Base-by-base conservation (phyloP, 2,113 vertebrate species). In the Hemibagrus wyckioides region DNA sequence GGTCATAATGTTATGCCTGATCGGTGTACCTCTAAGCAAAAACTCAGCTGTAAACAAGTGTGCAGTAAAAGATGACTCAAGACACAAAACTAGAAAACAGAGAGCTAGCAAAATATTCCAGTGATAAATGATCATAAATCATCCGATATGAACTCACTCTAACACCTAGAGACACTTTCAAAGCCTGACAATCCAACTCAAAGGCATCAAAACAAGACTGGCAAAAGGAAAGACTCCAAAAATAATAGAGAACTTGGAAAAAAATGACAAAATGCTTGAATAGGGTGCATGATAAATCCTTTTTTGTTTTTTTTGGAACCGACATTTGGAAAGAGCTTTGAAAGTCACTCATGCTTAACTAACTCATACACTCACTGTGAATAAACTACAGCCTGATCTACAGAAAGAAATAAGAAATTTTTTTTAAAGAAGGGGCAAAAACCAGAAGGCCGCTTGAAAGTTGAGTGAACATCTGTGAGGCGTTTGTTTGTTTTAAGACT, bases 351-450 rank as follows among this genome's bases (percentile, higher is more conserved):
- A 88, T 89, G 90, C 86, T 84, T 36, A 44, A 69, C 7, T 69
- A 21, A 69, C 33, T 44, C 36, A 23, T 67, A 67, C 30, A 13
- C 19, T 82, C 44, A 67, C 10, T 73, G 48, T 59, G 7, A 50
- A 2, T 4, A 65, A 39, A 67, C 41, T 57, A 85, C 41, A 56
- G 59, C 14, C n/a, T 30, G 5, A 82, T 73, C 50, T 44, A 28
- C 39, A 15, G 15, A 28, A 76, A 39, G 54, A 71, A 80, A 33
- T 19, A 21, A 33, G 17, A 61, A 61, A n/a, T n/a, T n/a, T n/a
- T 50, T 30, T 77, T 30, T 41, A 82, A 88, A 84, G 84, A 76
- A 90, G 63, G 87, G 87, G 87, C 88, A 90, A 90, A 83, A 86
- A 79, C 48, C 83, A 23, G 77, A 85, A 56, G 73, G 8, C 15